phyloP scores from a whole-genome alignment of 1,140 invertebrate species.

The Colletes latitarsis region DNA sequence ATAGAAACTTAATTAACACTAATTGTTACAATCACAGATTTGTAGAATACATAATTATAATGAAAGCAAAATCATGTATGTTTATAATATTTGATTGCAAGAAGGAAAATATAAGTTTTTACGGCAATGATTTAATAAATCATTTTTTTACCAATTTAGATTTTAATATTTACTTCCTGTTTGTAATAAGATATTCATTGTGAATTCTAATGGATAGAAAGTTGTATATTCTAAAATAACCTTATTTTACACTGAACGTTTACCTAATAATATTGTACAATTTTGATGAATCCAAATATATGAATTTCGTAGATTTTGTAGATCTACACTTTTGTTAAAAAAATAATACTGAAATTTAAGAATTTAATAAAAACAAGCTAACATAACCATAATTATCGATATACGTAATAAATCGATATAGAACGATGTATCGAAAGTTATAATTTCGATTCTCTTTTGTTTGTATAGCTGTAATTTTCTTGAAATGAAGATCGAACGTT shows the following conservation, averaged over 20 bases:
- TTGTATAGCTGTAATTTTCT: too few relatives aligned
- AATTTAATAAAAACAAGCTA: too few relatives aligned
- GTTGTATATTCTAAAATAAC: not conserved
- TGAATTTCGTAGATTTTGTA: not conserved
- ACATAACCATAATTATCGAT: not conserved
- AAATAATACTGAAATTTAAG: not conserved
- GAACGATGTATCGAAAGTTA: not conserved
- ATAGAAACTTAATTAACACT: not conserved
- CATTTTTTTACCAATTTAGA: conserved; percentile 5
- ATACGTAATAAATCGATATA: not conserved
- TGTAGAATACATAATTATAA: not conserved
- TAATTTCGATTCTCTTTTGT: not conserved
- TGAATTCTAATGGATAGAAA: not conserved
- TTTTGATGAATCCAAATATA: not conserved
- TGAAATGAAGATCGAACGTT: too few relatives aligned
- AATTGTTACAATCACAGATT: not conserved
- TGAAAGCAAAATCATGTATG: not conserved
- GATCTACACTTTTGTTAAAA: not conserved
- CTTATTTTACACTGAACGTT: not conserved
- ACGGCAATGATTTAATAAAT: conserved; percentile 35
- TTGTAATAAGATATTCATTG: not conserved
- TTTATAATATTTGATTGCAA: not conserved
- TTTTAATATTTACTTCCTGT: conserved; percentile 9
- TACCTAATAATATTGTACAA: not conserved
- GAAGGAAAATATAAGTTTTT: conserved; percentile 6